Conservation (phyloP, 2,888 invertebrate genomes). For the Agrenia bidenticulata region DNA sequence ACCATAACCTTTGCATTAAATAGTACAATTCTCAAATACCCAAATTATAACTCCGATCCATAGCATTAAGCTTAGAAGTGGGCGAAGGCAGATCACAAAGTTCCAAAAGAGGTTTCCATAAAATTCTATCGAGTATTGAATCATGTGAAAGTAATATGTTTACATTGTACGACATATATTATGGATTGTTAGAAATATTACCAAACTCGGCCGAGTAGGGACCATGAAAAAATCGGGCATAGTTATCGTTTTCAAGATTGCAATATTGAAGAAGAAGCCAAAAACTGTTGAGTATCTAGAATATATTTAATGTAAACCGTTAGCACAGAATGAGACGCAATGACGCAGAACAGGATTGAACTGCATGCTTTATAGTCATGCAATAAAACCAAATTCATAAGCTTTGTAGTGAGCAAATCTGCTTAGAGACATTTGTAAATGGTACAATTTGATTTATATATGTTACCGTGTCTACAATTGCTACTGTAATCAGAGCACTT, state of each 20-base stretch:
- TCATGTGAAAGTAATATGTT: background rate
- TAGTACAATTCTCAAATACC: constrained; percentile 19
- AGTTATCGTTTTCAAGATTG: constrained; percentile 23
- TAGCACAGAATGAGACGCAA: too few relatives aligned
- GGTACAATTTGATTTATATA: too few relatives aligned
- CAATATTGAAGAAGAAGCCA: constrained; percentile 34
- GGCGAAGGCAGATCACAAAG: constrained; percentile 28
- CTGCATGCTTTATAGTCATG: too few relatives aligned
- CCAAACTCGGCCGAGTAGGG: background rate
- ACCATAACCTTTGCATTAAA: background rate
- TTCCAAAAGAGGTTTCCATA: constrained; percentile 30
- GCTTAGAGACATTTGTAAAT: too few relatives aligned
- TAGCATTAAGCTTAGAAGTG: constrained; percentile 30
- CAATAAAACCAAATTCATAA: too few relatives aligned
- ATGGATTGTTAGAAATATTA: too few relatives aligned
- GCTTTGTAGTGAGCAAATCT: too few relatives aligned
- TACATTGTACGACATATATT: too few relatives aligned
- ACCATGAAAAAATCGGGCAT: background rate
- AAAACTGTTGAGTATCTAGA: constrained; percentile 35
- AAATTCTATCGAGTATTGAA: constrained; percentile 21
- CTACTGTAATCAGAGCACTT: constrained; percentile 35
- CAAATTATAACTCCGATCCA: constrained; percentile 34
- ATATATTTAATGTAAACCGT: too few relatives aligned
- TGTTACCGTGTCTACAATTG: constrained; percentile 41
- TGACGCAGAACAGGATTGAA: too few relatives aligned